A percentile compares a stretch with the other conserved stretches of the same genome.
Evolutionary conservation across 2,888 invertebrate species (phyloP).

Genomic region (Loripinus fragilis): DNA sequence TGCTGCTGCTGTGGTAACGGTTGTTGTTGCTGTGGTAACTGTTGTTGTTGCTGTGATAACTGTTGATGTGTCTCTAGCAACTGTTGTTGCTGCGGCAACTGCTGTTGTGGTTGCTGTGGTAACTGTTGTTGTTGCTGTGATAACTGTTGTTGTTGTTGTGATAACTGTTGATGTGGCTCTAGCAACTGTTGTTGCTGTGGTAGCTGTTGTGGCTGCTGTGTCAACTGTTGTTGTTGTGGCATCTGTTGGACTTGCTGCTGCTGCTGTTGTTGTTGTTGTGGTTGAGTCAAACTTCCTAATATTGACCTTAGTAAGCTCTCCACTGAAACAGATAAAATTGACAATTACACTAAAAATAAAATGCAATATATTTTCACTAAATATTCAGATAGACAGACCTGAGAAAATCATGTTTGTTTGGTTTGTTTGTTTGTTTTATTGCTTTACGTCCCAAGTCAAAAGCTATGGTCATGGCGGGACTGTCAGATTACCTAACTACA

Average conservation of each 20-base stretch:
- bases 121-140: neutral
- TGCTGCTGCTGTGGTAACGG: constrained; percentile 37
- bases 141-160: neutral
- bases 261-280: constrained; percentile 27
- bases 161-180: constrained; percentile 12
- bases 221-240: neutral
- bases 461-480: too few relatives aligned
- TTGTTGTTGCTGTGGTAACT: neutral
- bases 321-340: constrained; percentile 52
- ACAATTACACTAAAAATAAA: too few relatives aligned
- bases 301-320: constrained; percentile 55
- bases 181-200: constrained; percentile 9
- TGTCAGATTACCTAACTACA: too few relatives aligned
- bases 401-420: too few relatives aligned
- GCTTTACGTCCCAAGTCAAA: too few relatives aligned
- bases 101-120: neutral
- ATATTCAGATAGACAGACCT: too few relatives aligned
- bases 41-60: neutral
- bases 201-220: neutral
- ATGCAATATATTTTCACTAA: too few relatives aligned
- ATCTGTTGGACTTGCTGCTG: constrained; percentile 27
- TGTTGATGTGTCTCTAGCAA: neutral
- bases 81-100: neutral
- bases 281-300: constrained; percentile 54
- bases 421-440: too few relatives aligned